Base-by-base conservation (phyloP, 2,888 invertebrate species). In the Apeira syringaria region DNA sequence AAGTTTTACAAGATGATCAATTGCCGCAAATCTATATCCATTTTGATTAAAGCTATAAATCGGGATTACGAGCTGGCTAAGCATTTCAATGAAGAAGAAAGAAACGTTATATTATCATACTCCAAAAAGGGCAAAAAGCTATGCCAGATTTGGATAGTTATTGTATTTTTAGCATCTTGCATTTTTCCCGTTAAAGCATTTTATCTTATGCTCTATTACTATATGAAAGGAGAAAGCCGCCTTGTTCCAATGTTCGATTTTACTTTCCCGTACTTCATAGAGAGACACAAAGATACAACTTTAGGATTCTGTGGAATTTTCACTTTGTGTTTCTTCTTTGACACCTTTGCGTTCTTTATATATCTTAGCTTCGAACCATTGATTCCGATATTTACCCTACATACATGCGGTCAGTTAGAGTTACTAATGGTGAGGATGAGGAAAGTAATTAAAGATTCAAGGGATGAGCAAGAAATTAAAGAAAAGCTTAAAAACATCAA, bases 311-410 rank as follows among this genome's bases (percentile, higher is more conserved):
- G 61, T 10, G 0, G 52, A 0, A 34, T 70, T 13, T 74, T 69
- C 22, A 3, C 34, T 1, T 20, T 66, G 2, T 56, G 54, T 33
- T 30, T 68, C 1, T n/a, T 53, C 6, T 80, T 78, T 28, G 75
- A 56, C 40, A 10, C 50, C 1, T 77, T 68, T 33, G 68, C 76
- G 5, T 18, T 45, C 6, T 17, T 47, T 7, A 64, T 79, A 52
- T 80, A 72, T 12, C 53, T 75, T 0, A 77, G 77, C 2, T 85
- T 84, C 48, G 86, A 87, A 59, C 75, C 85, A 1, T 44, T 87
- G n/a, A 69, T 77, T 1, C 80, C 81, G 0, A 80, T 83, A 57
- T 76, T 81, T 46, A 62, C 81, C 50, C 41, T 81, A 15, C 84
- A 87, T 37, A 57, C 64, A 3, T 80, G 83, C 46, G 82, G 83